Evolutionary conservation across 2,113 vertebrate species (phyloP).

Genomic region (Grallaria varia): DNA sequence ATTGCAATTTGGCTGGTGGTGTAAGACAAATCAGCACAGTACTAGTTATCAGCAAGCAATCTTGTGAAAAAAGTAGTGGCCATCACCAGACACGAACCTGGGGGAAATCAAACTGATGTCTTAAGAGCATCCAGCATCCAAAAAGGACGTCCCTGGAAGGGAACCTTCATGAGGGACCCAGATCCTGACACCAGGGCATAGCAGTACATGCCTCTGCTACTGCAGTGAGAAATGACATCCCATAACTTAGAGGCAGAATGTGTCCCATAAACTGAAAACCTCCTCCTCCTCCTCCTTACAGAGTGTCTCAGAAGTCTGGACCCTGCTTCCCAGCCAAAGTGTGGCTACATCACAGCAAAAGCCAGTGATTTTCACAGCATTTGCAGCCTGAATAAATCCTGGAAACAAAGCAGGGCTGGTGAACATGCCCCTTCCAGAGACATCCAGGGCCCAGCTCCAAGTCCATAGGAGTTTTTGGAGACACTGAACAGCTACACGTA

Average conservation of each 20-base stretch:
- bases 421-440: background rate
- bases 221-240: background rate
- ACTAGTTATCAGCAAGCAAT: background rate
- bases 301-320: background rate
- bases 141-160: background rate
- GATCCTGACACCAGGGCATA: background rate
- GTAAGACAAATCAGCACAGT: background rate
- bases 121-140: background rate
- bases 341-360: background rate
- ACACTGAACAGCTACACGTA: background rate
- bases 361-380: background rate
- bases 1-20: background rate
- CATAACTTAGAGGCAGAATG: rapidly evolving
- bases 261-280: background rate
- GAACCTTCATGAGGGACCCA: background rate
- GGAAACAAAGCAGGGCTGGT: background rate
- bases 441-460: slow-evolving; percentile 5
- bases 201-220: background rate
- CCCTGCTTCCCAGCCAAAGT: background rate
- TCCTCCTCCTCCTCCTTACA: background rate
- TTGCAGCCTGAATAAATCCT: background rate
- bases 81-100: background rate
- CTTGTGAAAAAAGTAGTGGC: background rate
- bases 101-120: background rate
- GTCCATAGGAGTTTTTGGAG: background rate